Evolutionary conservation across 2,888 invertebrate species (phyloP).

Genomic region (Tipula confusa): DNA sequence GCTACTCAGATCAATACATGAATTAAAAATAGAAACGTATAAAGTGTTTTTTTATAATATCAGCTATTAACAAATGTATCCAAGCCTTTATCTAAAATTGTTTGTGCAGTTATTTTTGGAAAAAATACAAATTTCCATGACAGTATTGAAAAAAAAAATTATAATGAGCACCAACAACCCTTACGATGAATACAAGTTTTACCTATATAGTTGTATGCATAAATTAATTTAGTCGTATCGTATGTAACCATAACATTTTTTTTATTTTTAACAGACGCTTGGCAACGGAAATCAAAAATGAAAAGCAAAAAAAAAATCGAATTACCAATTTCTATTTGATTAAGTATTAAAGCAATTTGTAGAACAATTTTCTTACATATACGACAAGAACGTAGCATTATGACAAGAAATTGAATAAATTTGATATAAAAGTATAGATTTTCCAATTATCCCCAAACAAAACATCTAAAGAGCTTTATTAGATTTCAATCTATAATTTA

Average conservation of each 20-base stretch:
- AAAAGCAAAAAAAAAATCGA: background rate
- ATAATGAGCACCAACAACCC: too few species aligned
- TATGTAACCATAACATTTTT: background rate
- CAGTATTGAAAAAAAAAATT: too few species aligned
- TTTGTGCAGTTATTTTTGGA: too few species aligned
- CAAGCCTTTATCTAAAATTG: too few species aligned
- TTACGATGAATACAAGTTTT: too few species aligned
- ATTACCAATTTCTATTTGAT: background rate
- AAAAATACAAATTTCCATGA: too few species aligned
- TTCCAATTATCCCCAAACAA: constrained; percentile 5
- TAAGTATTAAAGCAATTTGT: background rate
- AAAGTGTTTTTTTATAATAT: too few species aligned
- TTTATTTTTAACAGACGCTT: background rate
- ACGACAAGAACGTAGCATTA: background rate
- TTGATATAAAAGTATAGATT: constrained; percentile 13
- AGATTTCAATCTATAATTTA: background rate
- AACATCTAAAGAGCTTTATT: background rate
- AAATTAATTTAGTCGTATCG: background rate
- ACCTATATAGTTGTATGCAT: too few species aligned
- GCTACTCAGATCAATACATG: too few species aligned
- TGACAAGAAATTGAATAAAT: background rate
- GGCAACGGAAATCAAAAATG: too few species aligned
- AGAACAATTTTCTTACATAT: background rate
- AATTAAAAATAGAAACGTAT: too few species aligned
- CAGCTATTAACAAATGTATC: too few species aligned